phyloP scores from a whole-genome alignment of 2,797 vertebrate species.

The Limosa lapponica region DNA sequence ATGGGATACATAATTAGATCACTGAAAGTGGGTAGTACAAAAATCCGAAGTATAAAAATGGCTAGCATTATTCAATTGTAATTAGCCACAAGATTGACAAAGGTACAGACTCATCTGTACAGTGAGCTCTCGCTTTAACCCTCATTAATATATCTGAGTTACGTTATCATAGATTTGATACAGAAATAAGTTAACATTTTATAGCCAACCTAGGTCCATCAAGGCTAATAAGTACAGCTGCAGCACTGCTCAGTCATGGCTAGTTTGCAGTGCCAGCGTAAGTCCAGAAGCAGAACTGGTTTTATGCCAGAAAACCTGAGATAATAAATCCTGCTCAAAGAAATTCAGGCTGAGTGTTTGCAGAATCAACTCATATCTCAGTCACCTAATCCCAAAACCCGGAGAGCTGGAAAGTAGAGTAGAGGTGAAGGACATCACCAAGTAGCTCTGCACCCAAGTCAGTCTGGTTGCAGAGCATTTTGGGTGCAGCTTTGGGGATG shows the following conservation, averaged over 20 bases:
- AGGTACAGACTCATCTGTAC: neutral
- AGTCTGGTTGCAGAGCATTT: neutral
- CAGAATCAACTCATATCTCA: neutral
- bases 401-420: neutral
- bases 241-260: neutral
- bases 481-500: neutral
- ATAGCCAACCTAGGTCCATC: neutral
- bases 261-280: neutral
- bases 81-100: neutral
- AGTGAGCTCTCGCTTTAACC: neutral
- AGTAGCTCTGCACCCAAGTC: neutral
- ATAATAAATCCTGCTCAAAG: neutral
- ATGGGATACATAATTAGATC: neutral
- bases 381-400: neutral
- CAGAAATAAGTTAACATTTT: neutral
- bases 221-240: neutral
- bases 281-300: neutral
- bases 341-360: neutral
- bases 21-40: neutral
- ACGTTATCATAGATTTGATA: neutral
- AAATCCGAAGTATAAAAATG: neutral
- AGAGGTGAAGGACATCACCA: neutral
- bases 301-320: neutral
- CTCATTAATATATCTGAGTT: neutral
- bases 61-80: neutral